phyloP scores from a whole-genome alignment of 2,888 invertebrate genomes.

The Trachelus iudaicus region DNA sequence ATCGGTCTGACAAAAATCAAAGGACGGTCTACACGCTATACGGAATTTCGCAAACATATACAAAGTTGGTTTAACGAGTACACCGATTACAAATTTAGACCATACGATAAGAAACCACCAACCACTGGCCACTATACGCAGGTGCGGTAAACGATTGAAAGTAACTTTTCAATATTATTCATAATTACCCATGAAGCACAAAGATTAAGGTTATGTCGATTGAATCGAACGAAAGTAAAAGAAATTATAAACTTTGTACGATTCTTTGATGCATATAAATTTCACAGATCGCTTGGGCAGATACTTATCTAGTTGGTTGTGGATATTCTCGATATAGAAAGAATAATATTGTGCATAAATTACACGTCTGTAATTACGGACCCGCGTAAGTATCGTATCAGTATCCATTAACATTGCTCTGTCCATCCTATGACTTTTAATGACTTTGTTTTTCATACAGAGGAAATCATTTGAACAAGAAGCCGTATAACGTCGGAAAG shows the following conservation, averaged over 20 bases:
- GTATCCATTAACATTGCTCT: background rate
- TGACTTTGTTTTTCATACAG: constrained; percentile 6
- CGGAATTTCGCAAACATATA: constrained; percentile 53
- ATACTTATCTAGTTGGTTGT: constrained; percentile 67
- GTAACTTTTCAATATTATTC: too few species aligned
- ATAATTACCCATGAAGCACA: too few species aligned
- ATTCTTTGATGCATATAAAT: too few species aligned
- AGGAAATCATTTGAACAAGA: constrained; percentile 15
- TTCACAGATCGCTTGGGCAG: constrained; percentile 67
- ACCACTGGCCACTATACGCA: constrained; percentile 44
- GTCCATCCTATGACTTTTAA: background rate
- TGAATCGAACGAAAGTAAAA: too few species aligned
- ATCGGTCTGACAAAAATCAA: constrained; percentile 57
- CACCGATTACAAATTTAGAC: constrained; percentile 36
- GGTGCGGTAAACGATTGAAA: constrained; percentile 33
- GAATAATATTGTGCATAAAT: constrained; percentile 51
- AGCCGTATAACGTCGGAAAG: constrained; percentile 20
- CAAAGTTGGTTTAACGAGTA: constrained; percentile 60
- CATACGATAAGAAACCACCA: too few species aligned
- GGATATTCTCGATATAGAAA: constrained; percentile 65
- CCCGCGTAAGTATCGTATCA: constrained; percentile 48
- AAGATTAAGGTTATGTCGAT: too few species aligned
- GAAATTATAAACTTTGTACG: too few species aligned
- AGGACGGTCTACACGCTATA: constrained; percentile 34
- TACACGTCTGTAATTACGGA: constrained; percentile 67